Evolutionary conservation across 2,888 invertebrate species (phyloP), one percentile per base, ranked within the genome.

Genomic region (Ormyrus thymus): DNA sequence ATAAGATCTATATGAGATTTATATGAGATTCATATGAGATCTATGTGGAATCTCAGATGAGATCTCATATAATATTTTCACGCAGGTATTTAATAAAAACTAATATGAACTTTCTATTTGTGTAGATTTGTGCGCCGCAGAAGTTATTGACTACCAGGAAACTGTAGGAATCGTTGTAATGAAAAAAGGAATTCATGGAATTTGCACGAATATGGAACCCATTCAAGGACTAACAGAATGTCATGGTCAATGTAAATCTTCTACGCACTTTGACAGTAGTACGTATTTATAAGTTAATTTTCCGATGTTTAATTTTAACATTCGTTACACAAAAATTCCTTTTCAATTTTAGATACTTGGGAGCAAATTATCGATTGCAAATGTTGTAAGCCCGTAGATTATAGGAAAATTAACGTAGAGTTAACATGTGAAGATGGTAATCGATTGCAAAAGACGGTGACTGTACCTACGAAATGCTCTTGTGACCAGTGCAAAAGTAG

Each of bases 211-310:
- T 90, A 87, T 90, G 45, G 86, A 91, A 73, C 91, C 93, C 0
- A 90, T 96, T 15, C 82, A 84, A 6, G 93, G 92, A 6, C 92
- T 96, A 85, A 93, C 92, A 8, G 94, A 95, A 88, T 96, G 96
- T 84, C 91, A 92, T 68, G 96, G 96, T 0, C 86, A 90, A 11
- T 96, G 96, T 85, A 90, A 92, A 82, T 95, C 96, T 0, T 93
- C 93, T 15, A 94, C 95, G 0, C 88, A 92, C n/a, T 95, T 93
- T 83, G 94, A 94, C 85, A 89, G 91, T 84, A 90, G 95, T 95
- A 86, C 92, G 92, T 90, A 29, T 50, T 8, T 61, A 4, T 50
- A 13, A 51, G 48, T 58, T 46, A 9, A 7, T 13, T 50, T 7
- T 7, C 9, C 13, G 6, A 69, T 15, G 1, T 53, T 61, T 50